Conservation (phyloP, 2,113 vertebrate genomes). For the Misgurnus mizolepis region DNA sequence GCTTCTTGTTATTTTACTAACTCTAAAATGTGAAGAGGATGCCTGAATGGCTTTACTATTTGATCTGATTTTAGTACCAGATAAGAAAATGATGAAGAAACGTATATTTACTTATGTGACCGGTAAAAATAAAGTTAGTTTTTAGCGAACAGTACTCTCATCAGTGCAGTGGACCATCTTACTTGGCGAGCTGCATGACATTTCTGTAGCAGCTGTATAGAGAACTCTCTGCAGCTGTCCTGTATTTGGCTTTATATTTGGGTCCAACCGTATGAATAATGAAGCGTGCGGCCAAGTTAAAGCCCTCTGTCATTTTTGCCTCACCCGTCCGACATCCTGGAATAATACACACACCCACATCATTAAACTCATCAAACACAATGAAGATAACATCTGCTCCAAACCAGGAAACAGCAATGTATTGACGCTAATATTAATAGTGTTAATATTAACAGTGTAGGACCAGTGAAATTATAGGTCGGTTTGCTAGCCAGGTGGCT, state of each 20-base stretch:
- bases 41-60: neutral
- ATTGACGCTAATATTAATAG: neutral
- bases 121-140: neutral
- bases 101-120: neutral
- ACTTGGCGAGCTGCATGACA: conserved; percentile 89
- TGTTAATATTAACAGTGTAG: neutral
- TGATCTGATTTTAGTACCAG: neutral
- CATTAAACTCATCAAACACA: neutral
- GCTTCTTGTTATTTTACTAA: neutral
- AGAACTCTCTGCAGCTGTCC: conserved; percentile 94
- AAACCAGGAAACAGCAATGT: neutral
- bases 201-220: conserved; percentile 95
- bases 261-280: conserved; percentile 97
- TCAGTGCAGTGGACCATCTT: conserved; percentile 53
- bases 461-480: neutral
- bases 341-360: conserved; percentile 18
- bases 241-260: conserved; percentile 92
- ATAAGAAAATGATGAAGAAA: neutral
- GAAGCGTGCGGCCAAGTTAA: conserved; percentile 90
- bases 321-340: conserved; percentile 95
- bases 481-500: neutral
- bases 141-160: neutral
- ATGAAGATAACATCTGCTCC: neutral
- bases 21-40: too few species aligned
- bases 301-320: conserved; percentile 94